These are phyloP conservation scores for Netelia virgata DNA, from an alignment of 2,888 invertebrate species.

Conservation along the genomic window DNA sequence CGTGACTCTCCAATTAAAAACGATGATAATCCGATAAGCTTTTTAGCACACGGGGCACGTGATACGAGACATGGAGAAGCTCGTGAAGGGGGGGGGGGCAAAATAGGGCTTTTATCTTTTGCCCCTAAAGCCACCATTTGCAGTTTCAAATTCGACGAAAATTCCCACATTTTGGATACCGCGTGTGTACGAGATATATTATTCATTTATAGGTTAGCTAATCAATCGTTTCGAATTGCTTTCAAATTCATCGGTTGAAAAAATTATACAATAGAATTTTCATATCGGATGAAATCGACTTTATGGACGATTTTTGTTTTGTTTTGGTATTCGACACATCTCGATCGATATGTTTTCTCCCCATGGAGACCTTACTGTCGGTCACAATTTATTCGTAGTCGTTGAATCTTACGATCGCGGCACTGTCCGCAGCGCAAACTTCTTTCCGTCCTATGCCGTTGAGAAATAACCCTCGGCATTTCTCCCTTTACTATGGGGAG, in stretches of 20 bases:
- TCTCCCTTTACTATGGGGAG: conserved; percentile 41
- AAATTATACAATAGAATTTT: no score
- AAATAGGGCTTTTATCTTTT: neutral
- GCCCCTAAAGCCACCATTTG: neutral
- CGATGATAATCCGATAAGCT: conserved; percentile 47
- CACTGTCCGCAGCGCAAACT: conserved; percentile 32
- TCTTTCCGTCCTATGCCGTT: conserved; percentile 10
- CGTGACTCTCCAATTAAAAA: conserved; percentile 52
- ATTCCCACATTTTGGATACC: neutral
- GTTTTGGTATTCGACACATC: no score
- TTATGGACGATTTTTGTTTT: no score
- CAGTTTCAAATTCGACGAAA: neutral
- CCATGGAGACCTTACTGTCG: no score
- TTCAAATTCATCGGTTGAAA: no score
- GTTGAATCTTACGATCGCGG: conserved; percentile 13
- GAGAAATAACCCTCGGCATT: conserved; percentile 45
- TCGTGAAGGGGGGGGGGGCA: no score
- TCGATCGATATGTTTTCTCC: no score
- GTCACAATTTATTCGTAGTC: neutral
- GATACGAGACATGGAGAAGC: no score
- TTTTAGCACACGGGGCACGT: neutral
- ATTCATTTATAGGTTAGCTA: no score
- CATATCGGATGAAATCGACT: no score
- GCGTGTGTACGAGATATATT: neutral
- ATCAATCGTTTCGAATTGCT: no score